Base-by-base conservation (phyloP, 64 coral and sea anemone species). In the Exaiptasia diaphana region DNA sequence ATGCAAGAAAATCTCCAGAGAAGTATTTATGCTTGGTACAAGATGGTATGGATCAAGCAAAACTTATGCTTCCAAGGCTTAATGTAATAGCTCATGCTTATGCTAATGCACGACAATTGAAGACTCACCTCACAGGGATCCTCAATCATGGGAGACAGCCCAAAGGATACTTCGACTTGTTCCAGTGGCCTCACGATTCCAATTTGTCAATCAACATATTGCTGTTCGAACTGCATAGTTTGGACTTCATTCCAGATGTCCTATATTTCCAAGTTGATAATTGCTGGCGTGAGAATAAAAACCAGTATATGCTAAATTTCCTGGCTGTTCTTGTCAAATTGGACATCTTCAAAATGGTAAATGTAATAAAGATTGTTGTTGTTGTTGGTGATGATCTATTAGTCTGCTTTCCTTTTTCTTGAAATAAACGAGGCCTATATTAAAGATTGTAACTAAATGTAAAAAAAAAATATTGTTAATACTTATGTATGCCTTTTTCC, bases 221-320 rank as follows among this genome's bases (percentile, higher is more conserved):
- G 13, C 23, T 80, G 24, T 1, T 44, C 11, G 56, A 64, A 18
- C 35, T 81, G 17, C 18, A 44, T 9, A 81, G 25, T 0, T 64
- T 81, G 56, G 42, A 44, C 23, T 27, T 5, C 13, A 2, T 65
- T 12, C 57, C 77, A 63, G 42, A 64, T 7, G 29, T 10, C n/a
- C 26, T 81, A 10, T 81, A 81, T 43, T 28, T 43, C 8, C 77
- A 81, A 44, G 3, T 81, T 15, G 58, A 81, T 38, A 81, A 81
- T 22, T 81, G 77, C 58, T 81, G 77, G 77, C 39, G 57, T 24
- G 77, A 81, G 40, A 81, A 81, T 23, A 81, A 81, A 27, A 81
- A 81, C 34, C 56, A 81, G 11, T 44, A 39, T 61, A 33, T 81
- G 0, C 4, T 81, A 4, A 38, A 61, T 42, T 81, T 81, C 34